These are phyloP conservation scores for Steinernema scapterisci DNA, from an alignment of 2,888 invertebrate species.

Conservation along the genomic window DNA sequence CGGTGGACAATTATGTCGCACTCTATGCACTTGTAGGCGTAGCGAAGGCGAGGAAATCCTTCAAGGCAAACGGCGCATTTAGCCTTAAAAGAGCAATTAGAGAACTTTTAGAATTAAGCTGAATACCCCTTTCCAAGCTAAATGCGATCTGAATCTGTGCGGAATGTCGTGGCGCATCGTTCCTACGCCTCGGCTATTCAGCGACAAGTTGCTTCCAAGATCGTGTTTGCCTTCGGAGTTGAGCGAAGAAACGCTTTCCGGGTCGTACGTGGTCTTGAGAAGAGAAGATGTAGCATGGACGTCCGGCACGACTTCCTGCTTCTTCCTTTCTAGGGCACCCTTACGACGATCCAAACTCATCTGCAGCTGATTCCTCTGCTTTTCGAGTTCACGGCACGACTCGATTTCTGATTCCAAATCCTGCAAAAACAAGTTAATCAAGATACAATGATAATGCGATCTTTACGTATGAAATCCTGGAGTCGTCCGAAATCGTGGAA, in stretches of 20 bases:
- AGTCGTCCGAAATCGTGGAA: slow-evolving; percentile 29
- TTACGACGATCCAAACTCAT: slow-evolving; percentile 35
- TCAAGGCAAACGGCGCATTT: slow-evolving; percentile 49
- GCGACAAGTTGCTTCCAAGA: slow-evolving; percentile 7
- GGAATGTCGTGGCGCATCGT: slow-evolving; percentile 57
- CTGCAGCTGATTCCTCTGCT: slow-evolving; percentile 34
- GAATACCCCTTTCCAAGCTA: background rate
- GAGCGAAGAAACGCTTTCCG: background rate
- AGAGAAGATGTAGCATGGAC: background rate
- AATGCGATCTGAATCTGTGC: slow-evolving; percentile 35
- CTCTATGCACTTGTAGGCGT: slow-evolving; percentile 43
- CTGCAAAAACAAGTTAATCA: slow-evolving; percentile 38
- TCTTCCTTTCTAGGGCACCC: slow-evolving; percentile 5
- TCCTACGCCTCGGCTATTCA: slow-evolving; percentile 35
- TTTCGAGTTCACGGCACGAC: slow-evolving; percentile 39
- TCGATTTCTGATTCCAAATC: slow-evolving; percentile 38
- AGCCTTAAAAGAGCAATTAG: background rate
- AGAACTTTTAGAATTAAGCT: background rate
- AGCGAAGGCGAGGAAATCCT: slow-evolving; percentile 43
- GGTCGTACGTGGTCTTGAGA: background rate
- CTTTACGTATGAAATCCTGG: slow-evolving; percentile 28
- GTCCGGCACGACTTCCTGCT: background rate
- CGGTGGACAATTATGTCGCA: slow-evolving; percentile 46
- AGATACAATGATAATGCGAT: too few species aligned
- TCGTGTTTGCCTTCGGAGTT: background rate